Evolutionary conservation across 2,888 invertebrate genomes (phyloP), one percentile per base, ranked within the genome.

Genomic region (Hoplodrina ambigua): DNA sequence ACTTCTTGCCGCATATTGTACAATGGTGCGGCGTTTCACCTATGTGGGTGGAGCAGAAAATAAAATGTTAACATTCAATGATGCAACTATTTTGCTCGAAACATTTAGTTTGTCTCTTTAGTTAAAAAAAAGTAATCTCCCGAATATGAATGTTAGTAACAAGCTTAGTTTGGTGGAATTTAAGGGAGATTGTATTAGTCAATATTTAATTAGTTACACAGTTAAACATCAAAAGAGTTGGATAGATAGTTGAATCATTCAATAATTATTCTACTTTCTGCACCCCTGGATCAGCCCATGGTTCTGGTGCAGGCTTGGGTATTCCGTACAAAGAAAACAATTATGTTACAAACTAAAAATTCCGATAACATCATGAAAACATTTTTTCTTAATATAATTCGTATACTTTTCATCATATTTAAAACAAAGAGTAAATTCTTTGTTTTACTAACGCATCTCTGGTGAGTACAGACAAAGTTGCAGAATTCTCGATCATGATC

Each of bases 11-110:
- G 93, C 98, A 98, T 86, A 98, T 97, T 93, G 97, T 97, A 93
- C 98, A 98, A 93, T 98, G 98, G 94, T 98, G 98, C 78, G 98
- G 98, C 81, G 98, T 98, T 96, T 98, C 98, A 91, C 98, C 98
- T 97, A 95, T 87, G 92, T 87, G 88, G 87, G 92, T 90, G 92
- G 93, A 92, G 93, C 94, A 94, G 93, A 94, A 94, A 94, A 94
- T 93, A 93, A 91, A 92, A 91, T 76, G 91, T 95, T 94, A 94
- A 93, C 91, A 94, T 94, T 95, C 93, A 96, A 95, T 96, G 95
- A 96, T 94, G 94, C 96, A 95, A 95, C 95, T 94, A 93, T 94
- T 86, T 92, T 85, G 74, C 80, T 88, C 86, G 89, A 89, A 89
- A 88, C 87, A 83, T 89, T 88, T 88, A 87, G 87, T 87, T 88